These are phyloP conservation scores for Octodonta nipae DNA, from an alignment of 2,888 invertebrate species.

Conservation along the genomic window DNA sequence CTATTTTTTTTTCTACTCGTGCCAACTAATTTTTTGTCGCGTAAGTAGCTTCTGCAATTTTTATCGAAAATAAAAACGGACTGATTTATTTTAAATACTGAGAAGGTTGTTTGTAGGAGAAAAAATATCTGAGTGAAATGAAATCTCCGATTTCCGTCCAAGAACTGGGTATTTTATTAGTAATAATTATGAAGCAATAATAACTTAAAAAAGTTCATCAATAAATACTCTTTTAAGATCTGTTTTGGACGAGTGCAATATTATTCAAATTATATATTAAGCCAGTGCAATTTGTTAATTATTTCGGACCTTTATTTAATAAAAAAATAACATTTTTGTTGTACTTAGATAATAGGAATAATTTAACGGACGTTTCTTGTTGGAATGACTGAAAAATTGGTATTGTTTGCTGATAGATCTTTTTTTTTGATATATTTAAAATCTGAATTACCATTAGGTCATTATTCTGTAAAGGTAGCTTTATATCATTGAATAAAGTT, in stretches of 20 bases:
- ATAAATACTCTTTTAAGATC: conserved; percentile 7
- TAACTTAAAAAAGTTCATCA: background rate
- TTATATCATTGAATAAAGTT: conserved; percentile 19
- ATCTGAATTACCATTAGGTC: background rate
- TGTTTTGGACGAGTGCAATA: conserved; percentile 19
- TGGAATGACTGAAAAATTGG: too few relatives aligned
- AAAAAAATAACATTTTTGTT: conserved; percentile 17
- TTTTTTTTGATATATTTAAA: background rate
- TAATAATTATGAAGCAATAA: too few relatives aligned
- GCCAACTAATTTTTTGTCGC: too few relatives aligned
- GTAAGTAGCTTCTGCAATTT: too few relatives aligned
- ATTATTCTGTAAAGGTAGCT: conserved; percentile 18
- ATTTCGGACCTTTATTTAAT: conserved; percentile 15
- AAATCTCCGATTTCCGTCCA: conserved; percentile 12
- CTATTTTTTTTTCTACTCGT: too few relatives aligned
- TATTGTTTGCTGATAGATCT: conserved; percentile 13
- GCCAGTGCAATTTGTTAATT: conserved; percentile 20
- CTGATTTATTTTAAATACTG: too few relatives aligned
- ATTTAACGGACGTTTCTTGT: too few relatives aligned
- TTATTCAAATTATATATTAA: conserved; percentile 10
- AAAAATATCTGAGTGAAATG: too few relatives aligned
- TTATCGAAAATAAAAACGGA: background rate
- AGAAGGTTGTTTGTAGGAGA: too few relatives aligned
- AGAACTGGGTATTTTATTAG: conserved; percentile 7
- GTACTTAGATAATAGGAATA: too few relatives aligned